phyloP scores from a whole-genome alignment of 2,797 vertebrate species.

The Aselliscus stoliczkanus region DNA sequence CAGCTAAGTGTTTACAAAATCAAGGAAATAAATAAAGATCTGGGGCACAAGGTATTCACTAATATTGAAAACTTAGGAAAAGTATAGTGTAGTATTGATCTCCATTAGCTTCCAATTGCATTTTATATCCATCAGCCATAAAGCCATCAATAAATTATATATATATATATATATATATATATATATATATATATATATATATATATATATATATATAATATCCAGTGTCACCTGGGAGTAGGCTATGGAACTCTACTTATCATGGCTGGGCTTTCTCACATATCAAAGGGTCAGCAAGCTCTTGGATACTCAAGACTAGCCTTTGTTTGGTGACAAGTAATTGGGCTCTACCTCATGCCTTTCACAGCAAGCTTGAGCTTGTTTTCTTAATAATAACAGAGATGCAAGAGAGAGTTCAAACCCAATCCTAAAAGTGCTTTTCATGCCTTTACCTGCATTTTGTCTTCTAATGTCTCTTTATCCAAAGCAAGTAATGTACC shows the following conservation, averaged over 20 bases:
- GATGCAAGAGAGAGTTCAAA: not conserved
- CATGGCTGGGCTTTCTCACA: not conserved
- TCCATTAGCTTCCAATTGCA: not conserved
- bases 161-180: not conserved
- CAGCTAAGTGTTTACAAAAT: not conserved
- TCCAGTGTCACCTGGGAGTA: not conserved
- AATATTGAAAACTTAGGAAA: not conserved
- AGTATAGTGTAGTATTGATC: not conserved
- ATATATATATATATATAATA: not conserved
- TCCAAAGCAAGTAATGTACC: not conserved
- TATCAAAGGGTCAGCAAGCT: not conserved
- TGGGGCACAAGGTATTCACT: not conserved
- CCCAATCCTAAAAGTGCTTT: not conserved
- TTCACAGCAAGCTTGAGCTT: not conserved
- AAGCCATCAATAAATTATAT: not conserved
- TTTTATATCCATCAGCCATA: not conserved
- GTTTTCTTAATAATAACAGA: not conserved
- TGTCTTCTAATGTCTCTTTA: not conserved
- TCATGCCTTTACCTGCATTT: not conserved
- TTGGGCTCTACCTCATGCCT: not conserved
- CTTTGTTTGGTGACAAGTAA: not conserved
- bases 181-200: too few species aligned
- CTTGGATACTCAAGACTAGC: not conserved
- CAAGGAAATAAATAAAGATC: not conserved
- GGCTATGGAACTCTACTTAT: not conserved